phyloP scores from a whole-genome alignment of 1,140 invertebrate genomes.

The Neomicropteryx cornuta region DNA sequence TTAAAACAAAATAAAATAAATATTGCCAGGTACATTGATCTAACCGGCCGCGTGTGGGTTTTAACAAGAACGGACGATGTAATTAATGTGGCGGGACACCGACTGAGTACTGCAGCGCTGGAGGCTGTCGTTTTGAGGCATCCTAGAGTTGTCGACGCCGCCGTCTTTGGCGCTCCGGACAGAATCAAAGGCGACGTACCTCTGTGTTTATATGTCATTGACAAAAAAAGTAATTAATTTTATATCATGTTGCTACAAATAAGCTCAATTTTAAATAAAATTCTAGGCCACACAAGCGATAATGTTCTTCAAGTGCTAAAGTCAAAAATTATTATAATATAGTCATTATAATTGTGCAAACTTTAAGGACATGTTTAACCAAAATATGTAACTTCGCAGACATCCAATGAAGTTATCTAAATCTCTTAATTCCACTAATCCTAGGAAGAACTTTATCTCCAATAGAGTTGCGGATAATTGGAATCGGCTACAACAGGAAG shows the following conservation, averaged over 20 bases:
- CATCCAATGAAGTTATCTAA: too few species aligned
- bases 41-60: conserved; percentile 77
- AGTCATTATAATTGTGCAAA: not conserved
- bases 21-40: conserved; percentile 68
- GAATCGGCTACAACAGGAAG: too few species aligned
- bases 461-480: too few species aligned
- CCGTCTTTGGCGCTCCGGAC: conserved; percentile 84
- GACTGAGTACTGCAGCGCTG: conserved; percentile 75
- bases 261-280: not conserved
- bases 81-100: conserved; percentile 91
- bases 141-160: conserved; percentile 68
- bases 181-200: conserved; percentile 82
- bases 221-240: conserved; percentile 38
- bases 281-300: conserved; percentile 17
- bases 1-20: too few species aligned
- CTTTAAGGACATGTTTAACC: conserved; percentile 3
- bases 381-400: not conserved
- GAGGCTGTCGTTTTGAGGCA: conserved; percentile 83
- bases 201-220: conserved; percentile 71
- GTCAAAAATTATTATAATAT: conserved; percentile 9
- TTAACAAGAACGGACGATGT: conserved; percentile 87
- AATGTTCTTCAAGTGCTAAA: not conserved
- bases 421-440: too few species aligned
- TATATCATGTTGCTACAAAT: conserved; percentile 1
- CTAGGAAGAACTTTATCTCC: too few species aligned